A percentile compares a stretch with the other conserved stretches of the same genome.
These are phyloP conservation scores for Struthio camelus DNA, from an alignment of 2,113 vertebrate genomes.

Conservation along the genomic window DNA sequence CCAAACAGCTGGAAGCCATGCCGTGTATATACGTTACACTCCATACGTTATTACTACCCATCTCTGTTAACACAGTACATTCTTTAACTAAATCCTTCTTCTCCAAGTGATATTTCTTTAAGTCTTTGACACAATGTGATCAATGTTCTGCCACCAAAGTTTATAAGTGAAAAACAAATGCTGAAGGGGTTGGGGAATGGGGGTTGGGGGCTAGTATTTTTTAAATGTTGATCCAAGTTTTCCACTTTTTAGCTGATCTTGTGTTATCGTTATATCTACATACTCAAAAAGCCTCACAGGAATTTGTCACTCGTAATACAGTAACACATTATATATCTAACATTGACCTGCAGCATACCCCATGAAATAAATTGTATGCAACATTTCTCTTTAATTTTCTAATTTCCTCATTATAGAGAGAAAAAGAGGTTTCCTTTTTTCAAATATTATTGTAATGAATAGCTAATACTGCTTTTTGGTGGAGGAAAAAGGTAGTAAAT, in stretches of 20 bases:
- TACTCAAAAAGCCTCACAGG: not conserved
- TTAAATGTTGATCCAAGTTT: not conserved
- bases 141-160: not conserved
- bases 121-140: constrained; percentile 1
- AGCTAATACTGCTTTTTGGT: not conserved
- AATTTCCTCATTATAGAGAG: not conserved
- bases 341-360: not conserved
- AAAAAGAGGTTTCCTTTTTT: not conserved
- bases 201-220: not conserved
- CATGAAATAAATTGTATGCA: not conserved
- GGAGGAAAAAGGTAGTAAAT: not conserved
- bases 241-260: not conserved
- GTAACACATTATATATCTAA: not conserved
- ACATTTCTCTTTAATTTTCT: not conserved
- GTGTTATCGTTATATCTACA: not conserved
- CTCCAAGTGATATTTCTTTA: constrained; percentile 26
- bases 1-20: constrained; percentile 42
- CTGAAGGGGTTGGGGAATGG: not conserved
- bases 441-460: not conserved
- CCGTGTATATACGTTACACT: constrained; percentile 3
- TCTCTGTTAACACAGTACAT: constrained; percentile 17
- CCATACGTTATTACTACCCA: not conserved
- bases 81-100: constrained; percentile 22
- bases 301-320: not conserved
- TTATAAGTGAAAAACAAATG: constrained; percentile 14